phyloP scores from a whole-genome alignment of 2,113 vertebrate species.

The Muntiacus muntjak region DNA sequence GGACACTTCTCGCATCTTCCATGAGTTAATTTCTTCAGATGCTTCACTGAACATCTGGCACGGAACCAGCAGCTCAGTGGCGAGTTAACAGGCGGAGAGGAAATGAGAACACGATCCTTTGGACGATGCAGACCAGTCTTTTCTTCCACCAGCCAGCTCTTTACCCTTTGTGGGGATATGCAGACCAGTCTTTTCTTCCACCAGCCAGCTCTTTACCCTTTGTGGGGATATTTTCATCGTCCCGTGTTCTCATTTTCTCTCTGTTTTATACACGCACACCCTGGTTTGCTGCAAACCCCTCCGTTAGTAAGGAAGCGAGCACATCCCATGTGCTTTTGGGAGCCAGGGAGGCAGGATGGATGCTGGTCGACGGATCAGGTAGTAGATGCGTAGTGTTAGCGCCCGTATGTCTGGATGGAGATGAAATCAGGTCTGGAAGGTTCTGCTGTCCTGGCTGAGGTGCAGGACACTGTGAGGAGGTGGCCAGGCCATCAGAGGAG shows the following conservation, averaged over 20 bases:
- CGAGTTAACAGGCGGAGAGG: background rate
- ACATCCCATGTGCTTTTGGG: accelerated
- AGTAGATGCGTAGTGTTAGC: accelerated
- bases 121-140: accelerated
- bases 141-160: background rate
- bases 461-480: background rate
- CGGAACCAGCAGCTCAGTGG: background rate
- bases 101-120: background rate
- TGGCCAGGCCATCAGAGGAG: accelerated
- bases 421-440: background rate
- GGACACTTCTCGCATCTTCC: background rate
- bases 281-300: background rate
- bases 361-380: accelerated
- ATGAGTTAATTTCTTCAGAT: background rate
- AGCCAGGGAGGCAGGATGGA: background rate
- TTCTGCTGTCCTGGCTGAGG: background rate
- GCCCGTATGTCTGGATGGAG: accelerated
- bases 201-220: background rate
- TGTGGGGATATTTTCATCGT: too few species aligned
- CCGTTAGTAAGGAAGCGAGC: background rate
- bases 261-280: too few species aligned
- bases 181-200: too few species aligned
- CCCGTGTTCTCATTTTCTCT: background rate
- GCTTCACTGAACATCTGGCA: background rate
- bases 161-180: background rate